These are phyloP conservation scores for Zelleria hepariella DNA, from an alignment of 2,888 invertebrate species.

Conservation along the genomic window DNA sequence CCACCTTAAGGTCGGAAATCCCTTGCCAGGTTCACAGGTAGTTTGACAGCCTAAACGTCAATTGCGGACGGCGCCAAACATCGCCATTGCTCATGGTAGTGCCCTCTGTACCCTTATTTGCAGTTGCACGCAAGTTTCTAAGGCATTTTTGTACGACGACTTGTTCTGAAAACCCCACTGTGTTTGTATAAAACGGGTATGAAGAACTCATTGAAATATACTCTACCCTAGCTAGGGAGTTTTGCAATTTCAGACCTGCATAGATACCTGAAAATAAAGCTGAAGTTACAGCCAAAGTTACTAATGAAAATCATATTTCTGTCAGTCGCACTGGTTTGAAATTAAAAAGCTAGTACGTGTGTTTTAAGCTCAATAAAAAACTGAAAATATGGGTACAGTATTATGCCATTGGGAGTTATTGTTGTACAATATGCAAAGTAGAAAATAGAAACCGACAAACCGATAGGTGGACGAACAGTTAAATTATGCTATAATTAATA, in stretches of 20 bases:
- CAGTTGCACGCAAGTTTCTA: neutral
- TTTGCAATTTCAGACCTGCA: neutral
- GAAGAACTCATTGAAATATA: neutral
- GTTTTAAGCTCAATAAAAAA: neutral
- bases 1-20: conserved; percentile 7
- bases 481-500: too few species aligned
- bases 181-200: neutral
- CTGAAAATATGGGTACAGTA: neutral
- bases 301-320: neutral
- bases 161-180: neutral
- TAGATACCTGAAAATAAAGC: neutral
- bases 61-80: conserved; percentile 63
- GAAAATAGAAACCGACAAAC: neutral
- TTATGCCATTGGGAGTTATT: neutral
- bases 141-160: neutral
- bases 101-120: conserved; percentile 27
- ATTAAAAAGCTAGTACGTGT: neutral
- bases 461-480: too few species aligned
- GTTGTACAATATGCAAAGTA: neutral
- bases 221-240: neutral
- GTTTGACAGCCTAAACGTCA: conserved; percentile 66
- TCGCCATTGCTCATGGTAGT: conserved; percentile 68
- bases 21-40: conserved; percentile 21
- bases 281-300: neutral
- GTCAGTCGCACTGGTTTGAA: neutral